Conservation (phyloP, 1,140 invertebrate genomes). For the Cepaea nemoralis region DNA sequence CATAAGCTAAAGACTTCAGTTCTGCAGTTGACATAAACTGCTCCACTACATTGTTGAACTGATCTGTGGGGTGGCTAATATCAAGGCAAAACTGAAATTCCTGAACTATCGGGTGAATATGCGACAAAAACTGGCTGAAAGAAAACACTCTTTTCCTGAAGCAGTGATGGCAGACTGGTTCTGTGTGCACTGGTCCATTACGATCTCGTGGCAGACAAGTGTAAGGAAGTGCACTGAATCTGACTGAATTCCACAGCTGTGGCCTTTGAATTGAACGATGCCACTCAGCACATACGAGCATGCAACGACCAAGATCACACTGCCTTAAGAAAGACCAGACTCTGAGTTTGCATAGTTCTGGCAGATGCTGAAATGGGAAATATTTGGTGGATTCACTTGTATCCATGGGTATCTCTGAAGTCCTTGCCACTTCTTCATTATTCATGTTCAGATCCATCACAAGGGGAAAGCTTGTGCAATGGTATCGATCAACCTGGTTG, state of each 20-base stretch:
- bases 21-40: conserved; percentile 52
- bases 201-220: conserved; percentile 51
- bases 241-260: conserved; percentile 60
- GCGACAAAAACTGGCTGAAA: conserved; percentile 54
- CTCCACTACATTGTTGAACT: conserved; percentile 58
- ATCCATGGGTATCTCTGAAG: conserved; percentile 13
- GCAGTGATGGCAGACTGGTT: conserved; percentile 56
- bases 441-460: conserved; percentile 26
- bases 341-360: conserved; percentile 63
- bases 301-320: conserved; percentile 57
- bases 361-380: conserved; percentile 65
- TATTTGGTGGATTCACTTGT: not conserved
- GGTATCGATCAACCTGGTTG: conserved; percentile 39
- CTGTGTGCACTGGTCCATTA: conserved; percentile 46
- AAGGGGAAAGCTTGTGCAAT: conserved; percentile 28
- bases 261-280: conserved; percentile 53
- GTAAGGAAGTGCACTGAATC: conserved; percentile 61
- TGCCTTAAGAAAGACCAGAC: conserved; percentile 63
- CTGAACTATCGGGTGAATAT: conserved; percentile 56
- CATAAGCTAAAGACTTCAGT: conserved; percentile 54
- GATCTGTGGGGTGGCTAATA: conserved; percentile 61
- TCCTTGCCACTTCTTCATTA: not conserved
- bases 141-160: conserved; percentile 60
- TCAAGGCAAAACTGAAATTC: conserved; percentile 67
- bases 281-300: conserved; percentile 63